Conservation (phyloP, 2,113 vertebrate species). For the Mellivora capensis region DNA sequence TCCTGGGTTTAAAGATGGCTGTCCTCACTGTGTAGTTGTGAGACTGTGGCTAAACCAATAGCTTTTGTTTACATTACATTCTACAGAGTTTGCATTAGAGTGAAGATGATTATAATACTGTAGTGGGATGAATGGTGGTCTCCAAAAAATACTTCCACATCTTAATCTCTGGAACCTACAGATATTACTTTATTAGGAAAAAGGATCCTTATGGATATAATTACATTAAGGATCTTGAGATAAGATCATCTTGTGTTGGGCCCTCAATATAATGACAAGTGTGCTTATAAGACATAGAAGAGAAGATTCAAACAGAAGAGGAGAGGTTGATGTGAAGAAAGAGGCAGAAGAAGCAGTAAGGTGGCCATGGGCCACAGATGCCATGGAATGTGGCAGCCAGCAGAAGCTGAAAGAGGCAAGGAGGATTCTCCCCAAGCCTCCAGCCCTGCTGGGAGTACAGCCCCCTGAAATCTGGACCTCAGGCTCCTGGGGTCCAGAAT, state of each 20-base stretch:
- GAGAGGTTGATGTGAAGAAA: no score
- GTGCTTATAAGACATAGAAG: no score
- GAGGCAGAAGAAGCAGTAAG: neutral
- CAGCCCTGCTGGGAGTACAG: no score
- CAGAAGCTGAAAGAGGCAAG: neutral
- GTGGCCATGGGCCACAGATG: neutral
- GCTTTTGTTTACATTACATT: neutral
- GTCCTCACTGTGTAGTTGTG: neutral
- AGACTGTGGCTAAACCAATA: no score
- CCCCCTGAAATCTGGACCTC: neutral
- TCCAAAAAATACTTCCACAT: neutral
- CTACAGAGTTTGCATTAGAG: neutral
- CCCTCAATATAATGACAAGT: neutral
- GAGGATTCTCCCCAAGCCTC: fast-evolving
- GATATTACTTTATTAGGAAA: neutral
- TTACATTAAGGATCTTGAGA: neutral
- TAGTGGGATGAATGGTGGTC: neutral
- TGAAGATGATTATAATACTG: neutral
- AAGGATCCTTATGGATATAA: neutral
- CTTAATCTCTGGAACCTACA: neutral
- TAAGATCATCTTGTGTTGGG: neutral
- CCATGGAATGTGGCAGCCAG: neutral
- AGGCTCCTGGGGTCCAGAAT: neutral
- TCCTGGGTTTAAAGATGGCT: fast-evolving
- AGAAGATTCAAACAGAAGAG: neutral